These are phyloP conservation scores for Apis dorsata DNA, from an alignment of 1,140 invertebrate species.

Conservation along the genomic window DNA sequence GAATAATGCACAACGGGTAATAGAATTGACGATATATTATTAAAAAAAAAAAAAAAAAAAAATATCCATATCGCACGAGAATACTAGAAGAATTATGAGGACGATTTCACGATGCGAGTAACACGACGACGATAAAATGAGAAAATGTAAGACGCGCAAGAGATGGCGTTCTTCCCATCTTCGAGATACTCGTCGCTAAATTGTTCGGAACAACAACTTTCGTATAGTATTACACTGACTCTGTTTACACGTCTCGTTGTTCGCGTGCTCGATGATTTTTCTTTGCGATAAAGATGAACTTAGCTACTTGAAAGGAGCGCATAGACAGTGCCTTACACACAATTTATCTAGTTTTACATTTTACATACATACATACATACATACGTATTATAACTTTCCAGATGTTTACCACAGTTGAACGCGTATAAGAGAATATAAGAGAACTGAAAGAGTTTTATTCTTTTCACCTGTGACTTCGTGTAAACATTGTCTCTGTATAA, in stretches of 20 bases:
- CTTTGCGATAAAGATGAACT: conserved; percentile 50
- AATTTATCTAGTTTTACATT: conserved; percentile 63
- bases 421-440: conserved; percentile 44
- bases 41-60: too few relatives aligned
- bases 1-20: background rate
- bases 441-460: conserved; percentile 33
- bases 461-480: conserved; percentile 51
- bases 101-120: background rate
- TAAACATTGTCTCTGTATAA: conserved; percentile 63
- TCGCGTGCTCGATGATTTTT: conserved; percentile 49
- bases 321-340: conserved; percentile 67
- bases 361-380: conserved; percentile 50
- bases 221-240: conserved; percentile 53
- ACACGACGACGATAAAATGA: background rate
- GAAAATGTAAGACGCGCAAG: background rate
- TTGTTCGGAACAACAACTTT: background rate
- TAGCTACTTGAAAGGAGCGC: conserved; percentile 59
- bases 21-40: background rate
- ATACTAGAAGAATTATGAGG: background rate
- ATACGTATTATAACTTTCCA: conserved; percentile 44
- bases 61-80: conserved; percentile 14
- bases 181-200: background rate
- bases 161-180: background rate
- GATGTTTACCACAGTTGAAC: conserved; percentile 65
- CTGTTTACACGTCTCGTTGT: conserved; percentile 59